Evolutionary conservation across 2,888 invertebrate species (phyloP), one percentile per base, ranked within the genome.

Genomic region (Eupithecia exiguata): DNA sequence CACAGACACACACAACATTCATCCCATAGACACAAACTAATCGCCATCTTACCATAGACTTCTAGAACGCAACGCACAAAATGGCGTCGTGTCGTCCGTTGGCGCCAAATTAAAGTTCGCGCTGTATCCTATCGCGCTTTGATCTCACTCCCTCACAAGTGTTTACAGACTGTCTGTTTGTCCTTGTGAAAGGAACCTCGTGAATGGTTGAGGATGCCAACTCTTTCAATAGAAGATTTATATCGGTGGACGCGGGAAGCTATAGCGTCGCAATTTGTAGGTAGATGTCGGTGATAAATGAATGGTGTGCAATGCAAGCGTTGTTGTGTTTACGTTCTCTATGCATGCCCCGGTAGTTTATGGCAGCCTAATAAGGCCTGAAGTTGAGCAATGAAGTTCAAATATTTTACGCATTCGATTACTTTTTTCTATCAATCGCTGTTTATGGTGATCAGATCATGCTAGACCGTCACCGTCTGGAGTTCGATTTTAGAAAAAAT

Each of bases 211-310:
- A 86, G 88, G 84, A 85, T 80, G 83, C 83, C 84, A 79, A 79
- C 83, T 88, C 88, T 89, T 89, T 90, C 89, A 89, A 90, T 90
- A 89, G 91, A 84, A 92, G 93, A 93, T 93, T 91, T 92, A 92
- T 93, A 93, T 93, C 92, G 92, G 87, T 84, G 88, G 86, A 81
- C 82, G 76, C 82, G 77, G 86, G 78, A 83, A 84, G 88, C 89
- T 91, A 89, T 91, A 89, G 91, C 92, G 92, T 89, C 84, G 91
- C 92, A 93, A 93, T 91, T 93, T 93, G 92, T 92, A 89, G 91
- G 89, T 90, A 92, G 92, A 92, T 92, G 89, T 80, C 40, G 67
- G 86, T 83, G 92, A 93, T 93, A 93, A 87, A 84, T 75, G 77
- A 70, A 69, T 79, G 65, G 40, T 43, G 66, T 66, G 66, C 66